phyloP scores from a whole-genome alignment of 2,888 invertebrate species.

The Andrena camellia region DNA sequence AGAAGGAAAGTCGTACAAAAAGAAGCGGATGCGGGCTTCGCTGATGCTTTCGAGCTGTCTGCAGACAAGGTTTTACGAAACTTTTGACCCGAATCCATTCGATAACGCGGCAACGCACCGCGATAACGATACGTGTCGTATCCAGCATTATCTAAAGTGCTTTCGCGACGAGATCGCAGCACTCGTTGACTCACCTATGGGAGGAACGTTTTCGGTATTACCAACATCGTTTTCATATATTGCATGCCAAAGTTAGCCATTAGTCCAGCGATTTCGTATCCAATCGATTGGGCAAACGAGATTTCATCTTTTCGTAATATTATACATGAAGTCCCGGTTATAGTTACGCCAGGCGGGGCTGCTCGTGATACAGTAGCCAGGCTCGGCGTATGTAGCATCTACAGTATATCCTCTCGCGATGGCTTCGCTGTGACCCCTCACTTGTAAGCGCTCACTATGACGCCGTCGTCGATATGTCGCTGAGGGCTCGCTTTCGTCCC shows the following conservation, averaged over 20 bases:
- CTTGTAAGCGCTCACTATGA: too few relatives aligned
- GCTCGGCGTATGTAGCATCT: too few relatives aligned
- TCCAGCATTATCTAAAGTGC: slow-evolving; percentile 58
- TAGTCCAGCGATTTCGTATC: neutral
- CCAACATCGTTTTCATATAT: slow-evolving; percentile 4
- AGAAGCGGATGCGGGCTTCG: slow-evolving; percentile 37
- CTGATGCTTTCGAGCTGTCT: slow-evolving; percentile 35
- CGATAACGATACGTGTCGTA: slow-evolving; percentile 57
- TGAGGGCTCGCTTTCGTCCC: too few relatives aligned
- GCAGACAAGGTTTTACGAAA: slow-evolving; percentile 21
- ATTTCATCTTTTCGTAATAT: too few relatives aligned
- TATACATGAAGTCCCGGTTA: too few relatives aligned
- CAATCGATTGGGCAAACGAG: neutral
- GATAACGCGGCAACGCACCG: slow-evolving; percentile 45
- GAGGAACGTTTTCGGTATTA: slow-evolving; percentile 13
- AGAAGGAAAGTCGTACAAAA: neutral
- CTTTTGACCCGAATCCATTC: slow-evolving; percentile 51
- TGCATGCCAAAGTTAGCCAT: neutral
- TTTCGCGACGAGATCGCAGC: slow-evolving; percentile 48
- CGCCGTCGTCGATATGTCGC: too few relatives aligned
- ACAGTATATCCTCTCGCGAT: too few relatives aligned
- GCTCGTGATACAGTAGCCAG: too few relatives aligned
- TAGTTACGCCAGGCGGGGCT: too few relatives aligned
- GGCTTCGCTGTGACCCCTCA: too few relatives aligned
- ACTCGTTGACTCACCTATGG: slow-evolving; percentile 54